Evolutionary conservation across 2,113 vertebrate species (phyloP), one percentile per base, ranked within the genome.

Genomic region (Opisthocomus hoazin): DNA sequence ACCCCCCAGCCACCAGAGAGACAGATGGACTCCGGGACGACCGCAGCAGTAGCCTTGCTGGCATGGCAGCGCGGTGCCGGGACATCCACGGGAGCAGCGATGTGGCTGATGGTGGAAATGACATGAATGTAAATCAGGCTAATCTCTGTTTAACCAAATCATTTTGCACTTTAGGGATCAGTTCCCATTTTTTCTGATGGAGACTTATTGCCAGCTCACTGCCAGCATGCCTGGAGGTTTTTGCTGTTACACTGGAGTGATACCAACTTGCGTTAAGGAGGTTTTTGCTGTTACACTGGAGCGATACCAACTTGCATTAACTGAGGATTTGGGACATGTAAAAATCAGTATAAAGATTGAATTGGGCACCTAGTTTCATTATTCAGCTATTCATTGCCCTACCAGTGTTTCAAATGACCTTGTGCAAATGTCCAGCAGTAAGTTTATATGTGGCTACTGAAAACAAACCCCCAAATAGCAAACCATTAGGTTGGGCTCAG

Each of bases 21-120:
- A 46, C 0, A 3, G 36, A 3, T 37, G 17, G 37, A 68, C 0
- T 2, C 36, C 0, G 0, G 41, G 11, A 16, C 13, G 24, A 84
- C 58, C 4, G 0, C 50, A 61, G 64, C 39, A 60, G 71, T 43
- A 93, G 63, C 39, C 68, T 26, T 10, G 53, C 36, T 81, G 81
- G 57, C 1, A 1, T 41, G 51, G 17, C 57, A 71, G 30, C 2
- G 0, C 0, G 4, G 34, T 54, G n/a, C 39, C 0, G 0, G 36
- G 24, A 12, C 0, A 2, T 10, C 74, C 65, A 43, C 1, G 2
- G 68, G 8, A 73, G 61, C 61, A 37, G 46, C 7, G 22, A 21
- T 48, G 56, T 54, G 80, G 56, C 73, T 80, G 51, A 23, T 27
- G 29, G 37, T 22, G 58, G 71, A 45, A 83, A 63, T 0, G 12